phyloP scores from a whole-genome alignment of 2,888 invertebrate genomes.

The Phytoseiulus persimilis region DNA sequence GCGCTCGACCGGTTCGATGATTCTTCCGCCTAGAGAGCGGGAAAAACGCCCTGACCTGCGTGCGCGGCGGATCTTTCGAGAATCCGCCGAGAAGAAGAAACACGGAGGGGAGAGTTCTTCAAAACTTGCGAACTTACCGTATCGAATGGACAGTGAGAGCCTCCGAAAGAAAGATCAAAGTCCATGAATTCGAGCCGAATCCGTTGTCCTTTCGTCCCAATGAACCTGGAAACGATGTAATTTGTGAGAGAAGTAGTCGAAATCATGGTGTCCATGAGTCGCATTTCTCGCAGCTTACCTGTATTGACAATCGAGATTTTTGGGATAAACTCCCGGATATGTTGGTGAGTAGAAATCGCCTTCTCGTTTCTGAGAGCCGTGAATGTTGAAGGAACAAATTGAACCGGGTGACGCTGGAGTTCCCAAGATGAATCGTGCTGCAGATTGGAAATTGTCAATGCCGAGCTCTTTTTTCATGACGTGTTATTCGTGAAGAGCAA shows the following conservation, averaged over 20 bases:
- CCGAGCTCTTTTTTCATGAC: no score
- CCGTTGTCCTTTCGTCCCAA: slow-evolving; percentile 77
- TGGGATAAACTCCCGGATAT: slow-evolving; percentile 97
- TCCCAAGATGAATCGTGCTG: slow-evolving; percentile 75
- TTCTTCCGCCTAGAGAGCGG: no score
- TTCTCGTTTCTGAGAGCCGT: slow-evolving; percentile 62
- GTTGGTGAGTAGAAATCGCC: slow-evolving; percentile 91
- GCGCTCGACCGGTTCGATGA: no score
- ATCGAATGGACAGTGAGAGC: slow-evolving; percentile 66
- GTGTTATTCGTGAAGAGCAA: no score
- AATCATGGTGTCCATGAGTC: neutral
- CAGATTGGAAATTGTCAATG: slow-evolving; percentile 40
- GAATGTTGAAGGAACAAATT: slow-evolving; percentile 71
- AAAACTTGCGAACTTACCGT: neutral
- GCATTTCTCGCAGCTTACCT: neutral
- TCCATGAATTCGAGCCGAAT: slow-evolving; percentile 91
- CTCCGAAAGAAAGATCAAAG: slow-evolving; percentile 96
- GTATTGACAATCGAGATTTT: slow-evolving; percentile 84
- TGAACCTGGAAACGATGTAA: slow-evolving; percentile 58
- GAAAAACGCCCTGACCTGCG: no score
- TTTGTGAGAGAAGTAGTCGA: slow-evolving; percentile 46
- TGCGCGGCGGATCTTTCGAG: no score
- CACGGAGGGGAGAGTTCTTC: no score
- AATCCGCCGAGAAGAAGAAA: no score
- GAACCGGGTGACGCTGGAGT: slow-evolving; percentile 69